These are phyloP conservation scores for Actinia equina DNA, from an alignment of 64 coral and sea anemone genomes.

Conservation along the genomic window DNA sequence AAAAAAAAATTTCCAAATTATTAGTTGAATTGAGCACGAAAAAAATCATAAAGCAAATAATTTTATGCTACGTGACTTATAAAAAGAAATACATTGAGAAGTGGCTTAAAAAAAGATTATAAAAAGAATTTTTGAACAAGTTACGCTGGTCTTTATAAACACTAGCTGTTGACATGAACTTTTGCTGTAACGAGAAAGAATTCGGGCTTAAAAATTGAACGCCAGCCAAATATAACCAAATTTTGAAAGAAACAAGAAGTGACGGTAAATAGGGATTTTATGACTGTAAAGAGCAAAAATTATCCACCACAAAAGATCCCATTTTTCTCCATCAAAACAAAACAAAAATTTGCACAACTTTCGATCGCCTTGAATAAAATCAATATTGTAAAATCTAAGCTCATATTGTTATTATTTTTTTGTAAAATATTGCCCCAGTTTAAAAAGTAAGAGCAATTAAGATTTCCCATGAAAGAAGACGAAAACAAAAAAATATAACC, in stretches of 20 bases:
- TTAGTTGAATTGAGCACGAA: neutral
- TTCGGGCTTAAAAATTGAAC: neutral
- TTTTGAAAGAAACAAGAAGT: no score
- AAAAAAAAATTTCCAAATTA: neutral
- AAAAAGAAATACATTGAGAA: no score
- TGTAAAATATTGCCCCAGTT: neutral
- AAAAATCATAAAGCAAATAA: neutral
- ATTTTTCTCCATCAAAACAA: constrained; percentile 3
- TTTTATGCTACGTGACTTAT: no score
- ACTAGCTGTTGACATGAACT: neutral
- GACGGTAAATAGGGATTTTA: neutral
- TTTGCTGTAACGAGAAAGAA: neutral
- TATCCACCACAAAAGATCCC: neutral
- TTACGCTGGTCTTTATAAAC: neutral
- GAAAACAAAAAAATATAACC: neutral
- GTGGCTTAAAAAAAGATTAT: neutral
- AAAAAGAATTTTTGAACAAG: neutral
- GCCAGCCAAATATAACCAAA: neutral
- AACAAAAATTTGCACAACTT: neutral
- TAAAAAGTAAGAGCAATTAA: neutral
- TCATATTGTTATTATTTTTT: neutral
- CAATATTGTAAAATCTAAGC: neutral
- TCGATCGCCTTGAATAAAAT: neutral
- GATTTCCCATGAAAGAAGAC: neutral
- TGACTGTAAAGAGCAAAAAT: neutral